Evolutionary conservation across 2,113 vertebrate species (phyloP), one percentile per base, ranked within the genome.

Genomic region (Sorex fumeus): DNA sequence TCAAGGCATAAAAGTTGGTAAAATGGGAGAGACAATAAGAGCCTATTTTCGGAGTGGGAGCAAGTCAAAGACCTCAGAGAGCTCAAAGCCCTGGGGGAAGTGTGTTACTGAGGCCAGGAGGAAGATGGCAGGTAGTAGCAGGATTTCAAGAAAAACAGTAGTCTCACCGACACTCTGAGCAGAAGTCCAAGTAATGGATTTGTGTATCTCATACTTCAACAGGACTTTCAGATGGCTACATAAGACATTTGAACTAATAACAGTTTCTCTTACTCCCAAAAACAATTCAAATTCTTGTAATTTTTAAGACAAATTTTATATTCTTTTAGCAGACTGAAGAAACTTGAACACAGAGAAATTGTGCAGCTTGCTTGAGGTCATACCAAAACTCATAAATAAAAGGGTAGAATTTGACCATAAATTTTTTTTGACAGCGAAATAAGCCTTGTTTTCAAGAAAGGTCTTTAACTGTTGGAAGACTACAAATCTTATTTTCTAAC

Each of bases 321-420:
- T 62, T 9, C 43, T 83, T 18, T 70, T 78, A 79, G 21, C 27
- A 25, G 62, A 25, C 2, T 66, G 23, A 88, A 34, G 11, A 94
- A 88, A 91, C 11, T 27, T 57, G 10, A 13, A 64, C 30, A 75
- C 13, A 86, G 6, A 84, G 5, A 83, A 87, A 53, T 76, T 72
- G 45, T 16, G 43, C 16, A 34, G 8, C 13, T 36, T 82, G 23
- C 47, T 87, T 7, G 2, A 78, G 34, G 10, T 66, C 43, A 47
- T 6, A 66, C 19, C 18, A 81, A 89, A 36, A 2, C 32, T 81
- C 1, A 3, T 71, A 86, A 80, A 74, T 40, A 36, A 15, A 76
- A 66, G 34, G 8, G 3, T 16, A 88, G 67, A 88, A 94, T 94
- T 84, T 85, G 50, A 86, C 23, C 21, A n/a, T n/a, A 40, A 40